A percentile compares a stretch with the other conserved stretches of the same genome.
phyloP scores from a whole-genome alignment of 2,888 invertebrate genomes.

The Dryadula phaetusa region DNA sequence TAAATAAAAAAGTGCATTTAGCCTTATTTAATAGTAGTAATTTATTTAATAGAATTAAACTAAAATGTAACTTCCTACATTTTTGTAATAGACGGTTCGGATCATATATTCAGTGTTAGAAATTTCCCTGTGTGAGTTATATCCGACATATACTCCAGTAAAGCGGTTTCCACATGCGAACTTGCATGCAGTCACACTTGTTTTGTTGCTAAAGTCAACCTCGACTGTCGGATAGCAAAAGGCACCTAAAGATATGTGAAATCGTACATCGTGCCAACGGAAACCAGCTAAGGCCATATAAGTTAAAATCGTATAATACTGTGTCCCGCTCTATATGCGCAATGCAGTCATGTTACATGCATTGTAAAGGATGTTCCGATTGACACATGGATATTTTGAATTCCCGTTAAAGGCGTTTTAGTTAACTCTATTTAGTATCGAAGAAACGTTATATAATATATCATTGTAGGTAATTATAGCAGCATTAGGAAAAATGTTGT shows the following conservation, averaged over 20 bases:
- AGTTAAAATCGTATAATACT: constrained; percentile 32
- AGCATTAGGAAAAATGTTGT: not conserved
- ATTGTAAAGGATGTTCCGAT: constrained; percentile 14
- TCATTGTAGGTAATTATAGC: not conserved
- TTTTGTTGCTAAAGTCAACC: constrained; percentile 29
- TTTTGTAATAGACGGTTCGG: constrained; percentile 15
- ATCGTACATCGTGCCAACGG: constrained; percentile 32
- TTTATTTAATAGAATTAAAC: not conserved
- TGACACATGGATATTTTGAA: constrained; percentile 1
- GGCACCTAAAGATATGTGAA: constrained; percentile 37
- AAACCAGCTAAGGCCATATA: constrained; percentile 32
- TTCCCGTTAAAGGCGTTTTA: not conserved
- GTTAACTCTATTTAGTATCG: not conserved
- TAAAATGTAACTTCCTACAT: not conserved
- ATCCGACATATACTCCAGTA: constrained; percentile 29
- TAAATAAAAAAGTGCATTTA: not conserved
- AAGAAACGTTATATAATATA: not conserved
- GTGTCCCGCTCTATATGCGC: constrained; percentile 34
- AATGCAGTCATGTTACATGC: constrained; percentile 37
- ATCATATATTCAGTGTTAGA: constrained; percentile 20
- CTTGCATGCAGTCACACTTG: constrained; percentile 43
- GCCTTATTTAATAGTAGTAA: not conserved
- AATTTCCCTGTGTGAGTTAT: constrained; percentile 34
- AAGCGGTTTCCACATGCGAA: constrained; percentile 45
- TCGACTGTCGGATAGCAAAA: constrained; percentile 30